These are phyloP conservation scores for Poecilia gillii DNA, from an alignment of 2,797 vertebrate species.

Conservation along the genomic window DNA sequence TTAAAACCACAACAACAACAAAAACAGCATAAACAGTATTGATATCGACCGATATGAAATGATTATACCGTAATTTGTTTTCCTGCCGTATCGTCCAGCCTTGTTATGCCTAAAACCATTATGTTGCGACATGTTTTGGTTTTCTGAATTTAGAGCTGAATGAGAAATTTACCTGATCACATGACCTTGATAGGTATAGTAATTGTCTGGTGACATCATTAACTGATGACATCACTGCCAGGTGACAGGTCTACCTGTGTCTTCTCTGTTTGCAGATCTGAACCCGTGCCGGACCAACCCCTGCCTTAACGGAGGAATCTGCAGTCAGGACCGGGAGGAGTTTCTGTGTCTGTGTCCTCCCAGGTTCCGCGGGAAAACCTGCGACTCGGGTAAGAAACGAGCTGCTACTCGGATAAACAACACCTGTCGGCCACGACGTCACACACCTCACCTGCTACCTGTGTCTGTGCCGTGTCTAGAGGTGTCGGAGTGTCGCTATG, in stretches of 20 bases:
- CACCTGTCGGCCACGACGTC: neutral
- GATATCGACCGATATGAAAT: too few relatives aligned
- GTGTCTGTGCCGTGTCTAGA: conserved; percentile 52
- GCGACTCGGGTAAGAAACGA: conserved; percentile 76
- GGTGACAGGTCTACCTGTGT: neutral
- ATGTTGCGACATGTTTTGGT: neutral
- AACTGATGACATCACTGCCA: too few relatives aligned
- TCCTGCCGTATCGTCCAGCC: too few relatives aligned
- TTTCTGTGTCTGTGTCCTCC: conserved; percentile 85
- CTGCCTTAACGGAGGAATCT: conserved; percentile 86
- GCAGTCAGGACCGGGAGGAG: conserved; percentile 69
- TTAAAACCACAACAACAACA: too few relatives aligned
- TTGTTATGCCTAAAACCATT: too few relatives aligned
- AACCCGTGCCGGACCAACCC: conserved; percentile 80
- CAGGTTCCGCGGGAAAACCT: conserved; percentile 76
- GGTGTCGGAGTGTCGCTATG: conserved; percentile 78
- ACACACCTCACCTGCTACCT: neutral
- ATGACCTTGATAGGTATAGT: neutral
- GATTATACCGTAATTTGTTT: too few relatives aligned
- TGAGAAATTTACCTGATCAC: neutral
- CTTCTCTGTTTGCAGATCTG: conserved; percentile 69
- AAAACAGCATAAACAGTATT: too few relatives aligned
- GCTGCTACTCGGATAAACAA: neutral
- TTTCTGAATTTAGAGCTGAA: neutral
- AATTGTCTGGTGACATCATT: neutral